Evolutionary conservation across 2,888 invertebrate genomes (phyloP), one percentile per base, ranked within the genome.

Genomic region (Drosophila borealis): DNA sequence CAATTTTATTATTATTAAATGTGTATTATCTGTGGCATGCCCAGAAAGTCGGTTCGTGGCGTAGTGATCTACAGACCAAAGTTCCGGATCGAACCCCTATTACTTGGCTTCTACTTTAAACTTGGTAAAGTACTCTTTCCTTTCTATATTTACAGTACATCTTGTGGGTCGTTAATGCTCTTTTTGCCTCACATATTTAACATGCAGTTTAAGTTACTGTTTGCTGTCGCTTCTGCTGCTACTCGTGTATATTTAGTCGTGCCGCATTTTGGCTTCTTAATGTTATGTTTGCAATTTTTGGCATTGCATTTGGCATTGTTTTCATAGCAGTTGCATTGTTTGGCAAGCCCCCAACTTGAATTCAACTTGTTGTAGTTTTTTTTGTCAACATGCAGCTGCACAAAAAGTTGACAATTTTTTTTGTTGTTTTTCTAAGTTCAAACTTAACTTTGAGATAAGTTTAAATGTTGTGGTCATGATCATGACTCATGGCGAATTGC

Each of bases 291-390:
- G 69, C 75, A 72, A 72, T 78, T 79, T 77, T 75, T 78, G 81
- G 72, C 80, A 72, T 75, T 76, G 75, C 61, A 75, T 75, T 75
- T 75, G 75, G 69, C 75, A 76, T 76, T 76, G 75, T 76, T 76
- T 76, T 69, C 75, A 76, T 75, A 55, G 75, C 42, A 57, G 57
- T 61, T 72, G 75, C 75, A 75, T 75, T 75, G 75, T 70, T 74
- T 73, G 73, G 69, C 68, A 72, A 55, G 29, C 36, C 54, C 19
- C 72, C 73, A 73, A 72, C 69, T 60, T 53, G 42, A 68, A 42
- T 46, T 17, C 37, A 63, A 50, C 45, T 72, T 59, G 41, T 54
- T 68, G 61, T 65, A 59, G 42, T 55, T n/a, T 33, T 37, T 59
- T 34, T 46, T 50, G 48, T 44, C 56, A 51, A 55, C 53, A 46